Conservation (phyloP, 2,888 invertebrate genomes). For the Arge pagana region DNA sequence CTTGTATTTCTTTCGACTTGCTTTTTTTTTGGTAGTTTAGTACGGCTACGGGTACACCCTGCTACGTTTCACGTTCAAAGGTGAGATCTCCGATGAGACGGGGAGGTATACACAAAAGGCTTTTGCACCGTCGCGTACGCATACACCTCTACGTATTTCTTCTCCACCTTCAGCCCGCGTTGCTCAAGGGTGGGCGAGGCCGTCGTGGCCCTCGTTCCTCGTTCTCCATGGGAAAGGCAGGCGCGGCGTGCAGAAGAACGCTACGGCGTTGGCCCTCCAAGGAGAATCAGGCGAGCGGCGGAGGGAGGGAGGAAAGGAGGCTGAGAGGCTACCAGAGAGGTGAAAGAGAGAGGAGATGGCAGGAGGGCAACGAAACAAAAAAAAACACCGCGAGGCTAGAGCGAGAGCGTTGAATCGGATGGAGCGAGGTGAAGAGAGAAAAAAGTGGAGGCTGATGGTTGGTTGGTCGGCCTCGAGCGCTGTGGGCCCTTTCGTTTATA, state of each 20-base stretch:
- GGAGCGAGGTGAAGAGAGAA: too few species aligned
- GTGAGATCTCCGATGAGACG: slow-evolving; percentile 4
- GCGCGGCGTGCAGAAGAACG: slow-evolving; percentile 7
- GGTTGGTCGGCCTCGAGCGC: slow-evolving; percentile 16
- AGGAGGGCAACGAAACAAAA: background rate
- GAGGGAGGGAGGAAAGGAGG: background rate
- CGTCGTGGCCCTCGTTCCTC: background rate
- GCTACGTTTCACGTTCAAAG: too few species aligned
- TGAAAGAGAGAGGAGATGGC: background rate
- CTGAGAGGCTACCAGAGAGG: background rate
- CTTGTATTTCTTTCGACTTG: too few species aligned
- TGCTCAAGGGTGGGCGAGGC: slow-evolving; percentile 26
- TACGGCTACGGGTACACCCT: too few species aligned
- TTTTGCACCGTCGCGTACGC: background rate
- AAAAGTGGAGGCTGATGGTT: slow-evolving; percentile 14
- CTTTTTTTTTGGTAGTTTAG: too few species aligned
- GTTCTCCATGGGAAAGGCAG: slow-evolving; percentile 18
- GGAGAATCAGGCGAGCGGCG: background rate
- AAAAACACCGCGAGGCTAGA: slow-evolving; percentile 13
- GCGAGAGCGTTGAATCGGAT: too few species aligned
- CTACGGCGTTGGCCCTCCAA: background rate
- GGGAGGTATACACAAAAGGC: slow-evolving; percentile 9
- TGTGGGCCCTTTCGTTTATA: slow-evolving; percentile 10
- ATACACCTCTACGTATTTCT: background rate
- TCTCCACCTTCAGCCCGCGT: slow-evolving; percentile 7